Base-by-base conservation (phyloP, 1,140 invertebrate species). In the Hesperophylax magnus region DNA sequence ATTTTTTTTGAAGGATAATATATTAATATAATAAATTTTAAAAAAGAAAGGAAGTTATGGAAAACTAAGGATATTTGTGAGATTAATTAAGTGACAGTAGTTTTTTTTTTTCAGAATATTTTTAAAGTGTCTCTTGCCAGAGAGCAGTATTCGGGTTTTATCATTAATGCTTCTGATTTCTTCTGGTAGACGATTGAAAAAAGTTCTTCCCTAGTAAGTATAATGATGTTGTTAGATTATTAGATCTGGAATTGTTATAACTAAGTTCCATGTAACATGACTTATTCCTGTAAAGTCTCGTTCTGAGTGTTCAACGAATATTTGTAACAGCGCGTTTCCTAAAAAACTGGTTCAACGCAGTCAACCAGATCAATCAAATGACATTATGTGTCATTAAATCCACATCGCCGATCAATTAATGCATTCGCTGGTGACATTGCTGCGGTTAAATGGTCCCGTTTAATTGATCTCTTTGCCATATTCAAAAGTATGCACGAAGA, bases 321-420 rank as follows among this genome's bases (percentile, higher is more conserved):
- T 65, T 65, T 65, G 15, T 14, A 6, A 15, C 11, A 14, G 5
- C 18, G 24, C 61, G 5, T 24, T 65, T 65, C 24, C 18, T 65
- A 24, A 65, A 65, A 65, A 65, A 65, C 24, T 47, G 61, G 61
- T 65, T 24, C 61, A 31, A 65, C 24, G 61, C 61, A 15, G 24
- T 65, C 24, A 65, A 65, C 56, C 61, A 69, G 65, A 39, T 69
- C 65, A 47, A 69, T 69, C 65, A 69, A 69, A 34, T 47, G 65
- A 52, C 31, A 69, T 69, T 47, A 69, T 39, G 65, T 69, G 15
- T 69, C 65, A 69, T 69, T 69, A 69, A 39, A 69, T 69, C 65
- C 15, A 47, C 65, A 69, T 69, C 24, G 65, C 27, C 34, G 65
- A 47, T 47, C 65, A 69, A 69, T 69, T 69, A 69, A 39, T n/a